Conservation (phyloP, 2,888 invertebrate species). For the Choristoneura rosaceana region DNA sequence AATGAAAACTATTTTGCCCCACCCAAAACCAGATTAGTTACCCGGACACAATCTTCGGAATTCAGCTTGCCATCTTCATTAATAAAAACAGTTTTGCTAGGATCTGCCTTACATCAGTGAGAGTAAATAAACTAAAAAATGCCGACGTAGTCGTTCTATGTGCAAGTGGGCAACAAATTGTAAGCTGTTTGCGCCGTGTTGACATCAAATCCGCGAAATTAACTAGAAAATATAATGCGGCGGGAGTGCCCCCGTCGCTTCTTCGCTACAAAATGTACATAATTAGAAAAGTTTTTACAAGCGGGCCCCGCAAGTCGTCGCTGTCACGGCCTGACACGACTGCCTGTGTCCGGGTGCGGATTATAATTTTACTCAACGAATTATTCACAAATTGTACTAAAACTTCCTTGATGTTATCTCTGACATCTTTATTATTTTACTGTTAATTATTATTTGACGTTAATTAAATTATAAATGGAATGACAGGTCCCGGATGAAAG, state of each 20-base stretch:
- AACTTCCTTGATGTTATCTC: slow-evolving; percentile 44
- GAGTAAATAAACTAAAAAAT: neutral
- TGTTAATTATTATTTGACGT: slow-evolving; percentile 42
- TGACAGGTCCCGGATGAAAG: slow-evolving; percentile 20
- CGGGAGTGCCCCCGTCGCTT: slow-evolving; percentile 62
- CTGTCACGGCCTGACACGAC: slow-evolving; percentile 75
- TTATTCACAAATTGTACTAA: slow-evolving; percentile 72
- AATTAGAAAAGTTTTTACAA: slow-evolving; percentile 85
- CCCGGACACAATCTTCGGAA: neutral
- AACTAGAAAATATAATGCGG: slow-evolving; percentile 79
- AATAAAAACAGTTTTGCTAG: neutral
- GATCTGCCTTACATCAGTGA: neutral
- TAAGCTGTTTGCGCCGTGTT: slow-evolving; percentile 50
- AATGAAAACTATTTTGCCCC: neutral
- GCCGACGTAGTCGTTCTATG: neutral
- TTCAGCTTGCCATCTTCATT: neutral
- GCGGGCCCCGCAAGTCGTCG: slow-evolving; percentile 72
- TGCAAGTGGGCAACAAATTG: slow-evolving; percentile 42
- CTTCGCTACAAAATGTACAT: slow-evolving; percentile 83
- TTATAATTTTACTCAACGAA: slow-evolving; percentile 77
- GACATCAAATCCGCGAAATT: slow-evolving; percentile 74
- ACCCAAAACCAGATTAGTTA: too few species aligned
- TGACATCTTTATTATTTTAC: slow-evolving; percentile 42
- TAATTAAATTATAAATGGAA: slow-evolving; percentile 39
- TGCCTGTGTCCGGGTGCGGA: slow-evolving; percentile 73